A percentile compares a stretch with the other conserved stretches of the same genome.
Evolutionary conservation across 92 coral and sea anemone species (phyloP).

Genomic region (Umimayanthus chanpuru): DNA sequence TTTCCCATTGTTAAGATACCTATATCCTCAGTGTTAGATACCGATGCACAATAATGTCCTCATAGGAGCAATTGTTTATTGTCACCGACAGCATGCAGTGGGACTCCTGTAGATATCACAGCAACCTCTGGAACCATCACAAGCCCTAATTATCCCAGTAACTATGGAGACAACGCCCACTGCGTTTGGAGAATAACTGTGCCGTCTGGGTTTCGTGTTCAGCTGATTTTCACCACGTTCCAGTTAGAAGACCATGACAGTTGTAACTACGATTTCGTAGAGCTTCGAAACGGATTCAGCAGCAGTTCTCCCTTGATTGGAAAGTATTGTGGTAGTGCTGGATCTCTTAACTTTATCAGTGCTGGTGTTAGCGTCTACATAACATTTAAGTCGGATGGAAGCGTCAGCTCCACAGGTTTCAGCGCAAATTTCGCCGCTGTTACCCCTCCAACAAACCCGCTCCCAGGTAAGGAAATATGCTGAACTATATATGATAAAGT

Average conservation of each 20-base stretch:
- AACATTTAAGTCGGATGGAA: not conserved
- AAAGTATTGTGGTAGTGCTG: not conserved
- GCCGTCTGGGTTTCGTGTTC: slow-evolving; percentile 46
- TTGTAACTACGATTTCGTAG: not conserved
- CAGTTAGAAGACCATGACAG: not conserved
- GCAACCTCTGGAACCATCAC: slow-evolving; percentile 34
- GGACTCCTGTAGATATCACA: not conserved
- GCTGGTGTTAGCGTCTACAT: not conserved
- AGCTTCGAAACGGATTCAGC: not conserved
- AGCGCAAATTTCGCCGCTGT: not conserved
- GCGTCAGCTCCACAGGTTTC: not conserved
- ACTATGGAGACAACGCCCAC: slow-evolving; percentile 23
- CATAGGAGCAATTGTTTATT: not conserved
- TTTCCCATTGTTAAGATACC: not conserved
- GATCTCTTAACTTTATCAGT: not conserved
- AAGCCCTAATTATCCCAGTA: slow-evolving; percentile 49
- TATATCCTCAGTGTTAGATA: too few relatives aligned
- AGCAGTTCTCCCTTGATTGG: not conserved
- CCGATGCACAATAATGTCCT: too few relatives aligned
- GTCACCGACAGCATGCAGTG: not conserved
- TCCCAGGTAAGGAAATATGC: not conserved
- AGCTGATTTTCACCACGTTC: not conserved
- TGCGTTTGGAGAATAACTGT: slow-evolving; percentile 52
- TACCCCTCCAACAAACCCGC: not conserved
- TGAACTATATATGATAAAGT: too few relatives aligned